Evolutionary conservation across 2,888 invertebrate genomes (phyloP), one percentile per base, ranked within the genome.

Genomic region (Empis stercorea): DNA sequence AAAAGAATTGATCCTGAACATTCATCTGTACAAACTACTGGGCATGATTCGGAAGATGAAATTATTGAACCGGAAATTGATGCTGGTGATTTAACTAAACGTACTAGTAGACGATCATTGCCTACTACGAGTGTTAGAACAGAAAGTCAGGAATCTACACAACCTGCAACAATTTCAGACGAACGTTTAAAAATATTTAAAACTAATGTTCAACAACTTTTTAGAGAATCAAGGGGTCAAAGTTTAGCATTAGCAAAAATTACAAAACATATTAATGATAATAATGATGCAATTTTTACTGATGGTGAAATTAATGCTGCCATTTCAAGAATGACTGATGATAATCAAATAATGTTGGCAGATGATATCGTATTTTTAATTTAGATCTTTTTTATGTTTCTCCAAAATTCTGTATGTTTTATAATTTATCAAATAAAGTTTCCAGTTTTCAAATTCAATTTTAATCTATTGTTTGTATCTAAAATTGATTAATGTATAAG

Each of bases 321-420:
- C 3, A 72, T 96, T 11, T 73, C 78, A 11, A 74, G 75, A 51
- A 92, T 96, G 93, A 83, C 84, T 4, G 82, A 84, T 34, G 89
- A 86, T 54, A 95, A 94, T 71, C 88, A 91, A 64, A 79, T 95
- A 50, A 94, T 96, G 94, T 73, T 88, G 57, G 80, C 87, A 0
- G 89, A 91, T 61, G 84, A 80, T 53, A 82, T 86, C 53, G 78
- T 92, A 30, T 87, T 88, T 70, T 74, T 88, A 44, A 87, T 92
- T 63, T 89, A 79, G 74, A 30, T 15, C 13, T 40, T n/a, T 45
- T 44, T 27, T 27, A 6, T 27, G 23, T 27, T 27, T 27, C 9
- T 27, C 5, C 5, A 27, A 6, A 27, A 27, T 27, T 27, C 7
- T 27, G 23, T 2, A 9, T 27, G 6, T 27, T 20, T 20, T 27